Evolutionary conservation across 2,113 vertebrate genomes (phyloP), one percentile per base, ranked within the genome.

Genomic region (Noturus placidus): DNA sequence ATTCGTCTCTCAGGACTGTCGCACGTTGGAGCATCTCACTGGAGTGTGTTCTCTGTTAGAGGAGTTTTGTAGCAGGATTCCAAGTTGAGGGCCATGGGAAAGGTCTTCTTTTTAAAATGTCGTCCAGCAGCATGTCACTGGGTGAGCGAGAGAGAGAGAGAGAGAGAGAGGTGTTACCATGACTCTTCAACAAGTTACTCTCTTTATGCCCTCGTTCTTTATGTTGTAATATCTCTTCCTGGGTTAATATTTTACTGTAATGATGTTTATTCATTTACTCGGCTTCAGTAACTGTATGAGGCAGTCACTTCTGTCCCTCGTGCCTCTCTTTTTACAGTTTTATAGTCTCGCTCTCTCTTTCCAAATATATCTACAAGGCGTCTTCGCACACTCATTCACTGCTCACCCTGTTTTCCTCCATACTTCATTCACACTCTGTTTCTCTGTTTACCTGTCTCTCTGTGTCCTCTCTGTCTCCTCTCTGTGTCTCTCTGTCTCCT

Each of bases 71-170:
- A 17, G 42, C 57, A 38, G 70, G 56, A 33, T 52, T 83, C 76
- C 69, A 42, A 33, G 52, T 19, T 69, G 70, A 35, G 89, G 89
- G 91, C 91, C 91, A 85, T 93, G 92, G 91, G 93, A 94, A 90
- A 88, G 81, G 84, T 56, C 87, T 74, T 30, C 33, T 38, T 74
- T 2, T 33, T 76, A 83, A 74, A 65, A 63, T 30, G n/a, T 17
- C 5, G 14, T 77, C 70, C 69, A 63, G 15, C 38, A 76, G 63
- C 27, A 33, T 54, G 82, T 70, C 82, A 33, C 3, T 25, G 54
- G 22, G n/a, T 25, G 30, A 61, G 56, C 59, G 20, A 22, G 33
- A 81, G 19, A 25, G 76, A 79, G 6, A 77, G 46, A 50, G 50
- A 56, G 52, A 79, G 33, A 15, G 63, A 3, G 33, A 8, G 30